Evolutionary conservation across 2,888 invertebrate genomes (phyloP).

Genomic region (Drosophila anceps): DNA sequence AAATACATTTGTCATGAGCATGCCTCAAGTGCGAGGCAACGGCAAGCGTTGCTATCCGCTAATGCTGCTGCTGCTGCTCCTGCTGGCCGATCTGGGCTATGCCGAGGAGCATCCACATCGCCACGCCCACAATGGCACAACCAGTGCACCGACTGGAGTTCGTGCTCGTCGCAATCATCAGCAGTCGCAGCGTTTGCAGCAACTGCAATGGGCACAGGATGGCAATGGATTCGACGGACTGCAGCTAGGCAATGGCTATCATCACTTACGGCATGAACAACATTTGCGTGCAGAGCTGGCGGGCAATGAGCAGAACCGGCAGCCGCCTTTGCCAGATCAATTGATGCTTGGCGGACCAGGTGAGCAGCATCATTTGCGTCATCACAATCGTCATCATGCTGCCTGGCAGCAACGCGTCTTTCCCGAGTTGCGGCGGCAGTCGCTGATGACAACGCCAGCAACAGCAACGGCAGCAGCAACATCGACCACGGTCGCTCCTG

Average conservation of each 20-base stretch:
- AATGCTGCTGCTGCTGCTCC: conserved; percentile 45
- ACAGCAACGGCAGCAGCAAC: conserved; percentile 22
- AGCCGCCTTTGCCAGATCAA: conserved; percentile 45
- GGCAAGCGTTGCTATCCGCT: conserved; percentile 24
- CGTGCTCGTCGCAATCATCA: conserved; percentile 21
- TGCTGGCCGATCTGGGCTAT: conserved; percentile 39
- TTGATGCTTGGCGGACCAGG: conserved; percentile 42
- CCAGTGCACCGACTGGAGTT: conserved; percentile 24
- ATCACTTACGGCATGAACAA: conserved; percentile 74
- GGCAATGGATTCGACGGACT: conserved; percentile 28
- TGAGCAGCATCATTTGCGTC: conserved; percentile 82
- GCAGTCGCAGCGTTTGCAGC: conserved; percentile 46
- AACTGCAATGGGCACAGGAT: conserved; percentile 41
- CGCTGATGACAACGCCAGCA: conserved; percentile 52
- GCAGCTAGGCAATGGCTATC: conserved; percentile 39
- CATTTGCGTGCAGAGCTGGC: conserved; percentile 64
- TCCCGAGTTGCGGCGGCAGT: conserved; percentile 70
- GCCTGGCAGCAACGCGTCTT: conserved; percentile 81
- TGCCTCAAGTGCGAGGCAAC: conserved; percentile 16
- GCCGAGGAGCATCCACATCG: conserved; percentile 47
- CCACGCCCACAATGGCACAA: conserved; percentile 39
- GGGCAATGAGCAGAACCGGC: conserved; percentile 33
- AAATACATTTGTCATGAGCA: conserved; percentile 22
- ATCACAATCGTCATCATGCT: conserved; percentile 83
- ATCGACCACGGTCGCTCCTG: background rate